phyloP scores from a whole-genome alignment of 1,140 invertebrate species.

The Brachionus calyciflorus region DNA sequence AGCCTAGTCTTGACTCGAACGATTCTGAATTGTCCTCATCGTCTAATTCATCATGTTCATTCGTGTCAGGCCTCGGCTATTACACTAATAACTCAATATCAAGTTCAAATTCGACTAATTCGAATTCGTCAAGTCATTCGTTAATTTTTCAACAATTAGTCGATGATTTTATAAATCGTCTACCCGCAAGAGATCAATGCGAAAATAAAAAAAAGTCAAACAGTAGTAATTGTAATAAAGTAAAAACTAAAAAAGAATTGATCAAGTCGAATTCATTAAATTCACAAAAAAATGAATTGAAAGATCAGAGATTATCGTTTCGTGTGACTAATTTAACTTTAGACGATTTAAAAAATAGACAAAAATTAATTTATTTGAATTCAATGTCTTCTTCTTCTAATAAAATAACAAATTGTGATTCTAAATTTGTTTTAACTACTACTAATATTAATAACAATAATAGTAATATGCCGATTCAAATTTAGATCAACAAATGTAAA shows the following conservation, averaged over 20 bases:
- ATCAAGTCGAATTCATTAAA: background rate
- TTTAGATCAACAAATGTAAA: no score
- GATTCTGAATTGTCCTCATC: constrained; percentile 4
- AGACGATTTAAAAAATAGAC: constrained; percentile 10
- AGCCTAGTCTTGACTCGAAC: background rate
- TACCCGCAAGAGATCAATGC: background rate
- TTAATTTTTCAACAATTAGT: constrained; percentile 25
- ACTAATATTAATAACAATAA: no score
- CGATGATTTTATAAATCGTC: constrained; percentile 9
- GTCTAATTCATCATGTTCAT: background rate
- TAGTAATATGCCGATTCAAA: no score
- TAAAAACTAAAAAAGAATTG: background rate
- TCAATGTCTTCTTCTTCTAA: no score
- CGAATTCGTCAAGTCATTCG: background rate
- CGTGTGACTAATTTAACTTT: constrained; percentile 31
- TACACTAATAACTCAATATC: constrained; percentile 33
- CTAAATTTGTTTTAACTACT: no score
- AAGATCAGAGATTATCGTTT: background rate
- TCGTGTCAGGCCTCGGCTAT: background rate
- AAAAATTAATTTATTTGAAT: constrained; percentile 14
- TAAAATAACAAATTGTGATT: no score
- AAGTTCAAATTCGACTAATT: background rate
- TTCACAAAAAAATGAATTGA: background rate
- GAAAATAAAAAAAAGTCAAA: background rate
- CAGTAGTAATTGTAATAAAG: background rate